Conservation (phyloP, 2,113 vertebrate genomes). For the Rhabdornis inornatus region DNA sequence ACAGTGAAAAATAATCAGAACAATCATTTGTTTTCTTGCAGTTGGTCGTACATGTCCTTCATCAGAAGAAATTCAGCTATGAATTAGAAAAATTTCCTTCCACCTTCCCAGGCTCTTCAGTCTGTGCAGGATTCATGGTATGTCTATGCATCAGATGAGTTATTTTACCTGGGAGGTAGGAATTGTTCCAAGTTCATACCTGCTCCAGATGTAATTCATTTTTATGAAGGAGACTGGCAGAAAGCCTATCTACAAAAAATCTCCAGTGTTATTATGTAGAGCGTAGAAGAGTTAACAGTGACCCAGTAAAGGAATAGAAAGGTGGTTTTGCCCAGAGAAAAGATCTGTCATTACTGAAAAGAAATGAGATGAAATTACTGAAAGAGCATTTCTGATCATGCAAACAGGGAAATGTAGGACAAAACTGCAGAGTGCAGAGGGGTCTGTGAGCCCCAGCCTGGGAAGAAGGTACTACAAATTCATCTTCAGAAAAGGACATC, state of each 20-base stretch:
- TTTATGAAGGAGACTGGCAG: slow-evolving; percentile 47
- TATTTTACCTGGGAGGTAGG: slow-evolving; percentile 59
- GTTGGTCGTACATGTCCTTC: slow-evolving; percentile 25
- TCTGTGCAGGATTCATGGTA: not conserved
- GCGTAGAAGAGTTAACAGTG: slow-evolving; percentile 22
- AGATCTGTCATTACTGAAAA: slow-evolving; percentile 28
- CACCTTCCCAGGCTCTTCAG: not conserved
- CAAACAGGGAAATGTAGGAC: not conserved
- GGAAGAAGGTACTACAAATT: not conserved
- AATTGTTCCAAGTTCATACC: slow-evolving; percentile 46
- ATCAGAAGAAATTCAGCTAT: slow-evolving; percentile 13
- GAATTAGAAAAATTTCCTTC: not conserved
- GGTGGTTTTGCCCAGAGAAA: slow-evolving; percentile 6
- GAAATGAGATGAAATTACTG: not conserved
- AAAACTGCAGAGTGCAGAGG: not conserved
- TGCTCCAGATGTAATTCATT: slow-evolving; percentile 37
- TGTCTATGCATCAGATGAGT: not conserved
- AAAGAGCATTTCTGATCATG: not conserved
- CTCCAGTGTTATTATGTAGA: not conserved
- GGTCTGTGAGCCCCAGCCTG: not conserved
- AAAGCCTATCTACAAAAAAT: slow-evolving; percentile 38
- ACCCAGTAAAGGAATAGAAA: not conserved
- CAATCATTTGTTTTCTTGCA: slow-evolving; percentile 38
- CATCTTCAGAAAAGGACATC: not conserved
- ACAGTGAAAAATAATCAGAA: slow-evolving; percentile 57